Conservation (phyloP, 2,113 vertebrate genomes). For the Mastomys coucha region DNA sequence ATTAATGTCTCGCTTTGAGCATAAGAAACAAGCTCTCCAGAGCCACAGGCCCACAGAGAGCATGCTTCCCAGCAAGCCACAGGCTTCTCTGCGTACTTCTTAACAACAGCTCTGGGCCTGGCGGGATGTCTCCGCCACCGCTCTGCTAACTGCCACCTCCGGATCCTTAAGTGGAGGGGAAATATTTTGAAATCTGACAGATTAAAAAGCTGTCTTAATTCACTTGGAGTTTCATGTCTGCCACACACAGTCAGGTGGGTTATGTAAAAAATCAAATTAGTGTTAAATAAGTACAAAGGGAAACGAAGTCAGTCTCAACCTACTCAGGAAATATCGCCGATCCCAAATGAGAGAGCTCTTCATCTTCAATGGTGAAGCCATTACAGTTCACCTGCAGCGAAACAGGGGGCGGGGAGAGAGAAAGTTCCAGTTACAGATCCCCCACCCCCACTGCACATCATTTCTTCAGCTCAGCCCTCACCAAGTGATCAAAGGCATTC, state of each 20-base stretch:
- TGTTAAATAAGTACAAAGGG: conserved; percentile 51
- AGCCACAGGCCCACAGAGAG: conserved; percentile 44
- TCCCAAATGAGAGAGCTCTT: conserved; percentile 96
- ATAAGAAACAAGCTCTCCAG: conserved; percentile 42
- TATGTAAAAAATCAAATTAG: conserved; percentile 65
- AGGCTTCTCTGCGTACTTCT: background rate
- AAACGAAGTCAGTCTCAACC: conserved; percentile 64
- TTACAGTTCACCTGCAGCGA: conserved; percentile 93
- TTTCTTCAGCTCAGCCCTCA: background rate
- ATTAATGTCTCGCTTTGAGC: conserved; percentile 52
- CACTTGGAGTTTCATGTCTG: conserved; percentile 55
- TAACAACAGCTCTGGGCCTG: conserved; percentile 52
- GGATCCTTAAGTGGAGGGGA: conserved; percentile 62
- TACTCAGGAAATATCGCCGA: conserved; percentile 98
- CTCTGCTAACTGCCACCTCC: conserved; percentile 64
- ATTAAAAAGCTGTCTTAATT: conserved; percentile 74
- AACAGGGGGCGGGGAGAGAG: background rate
- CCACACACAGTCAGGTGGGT: conserved; percentile 29
- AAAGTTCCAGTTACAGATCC: background rate
- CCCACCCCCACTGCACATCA: background rate
- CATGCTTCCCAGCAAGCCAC: conserved; percentile 36
- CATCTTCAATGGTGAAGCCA: conserved; percentile 98
- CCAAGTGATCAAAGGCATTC: background rate
- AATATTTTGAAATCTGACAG: conserved; percentile 76
- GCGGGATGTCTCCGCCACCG: conserved; percentile 53